Percentiles rank a stretch among this genome's conserved stretches.
These are phyloP conservation scores for Delichon dasypus DNA, from an alignment of 2,797 vertebrate species.

Conservation along the genomic window DNA sequence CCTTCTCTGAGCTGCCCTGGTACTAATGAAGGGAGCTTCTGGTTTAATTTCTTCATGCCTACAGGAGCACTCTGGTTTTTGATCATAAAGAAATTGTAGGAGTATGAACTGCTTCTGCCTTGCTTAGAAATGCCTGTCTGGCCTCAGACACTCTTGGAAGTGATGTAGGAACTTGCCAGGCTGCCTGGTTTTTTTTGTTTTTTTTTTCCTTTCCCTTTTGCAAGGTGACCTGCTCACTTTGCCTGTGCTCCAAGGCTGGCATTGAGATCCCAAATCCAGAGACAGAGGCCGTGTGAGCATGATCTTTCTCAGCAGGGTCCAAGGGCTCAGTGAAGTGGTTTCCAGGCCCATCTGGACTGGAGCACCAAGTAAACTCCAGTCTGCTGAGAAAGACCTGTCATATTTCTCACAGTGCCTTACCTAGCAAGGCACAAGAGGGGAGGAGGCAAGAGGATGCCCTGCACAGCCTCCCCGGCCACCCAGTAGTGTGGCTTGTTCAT, in stretches of 20 bases:
- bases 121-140: not conserved
- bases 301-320: not conserved
- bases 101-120: not conserved
- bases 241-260: not conserved
- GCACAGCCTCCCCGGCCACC: not conserved
- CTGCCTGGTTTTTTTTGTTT: not conserved
- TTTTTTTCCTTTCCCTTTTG: not conserved
- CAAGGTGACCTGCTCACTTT: not conserved
- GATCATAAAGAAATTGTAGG: not conserved
- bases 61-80: not conserved
- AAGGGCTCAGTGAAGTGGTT: not conserved
- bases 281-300: not conserved
- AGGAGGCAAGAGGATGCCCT: not conserved
- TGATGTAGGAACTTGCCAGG: not conserved
- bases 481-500: not conserved
- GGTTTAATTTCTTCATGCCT: not conserved
- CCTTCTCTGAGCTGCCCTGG: not conserved
- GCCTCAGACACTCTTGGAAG: not conserved
- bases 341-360: not conserved
- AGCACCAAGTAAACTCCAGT: not conserved
- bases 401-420: not conserved
- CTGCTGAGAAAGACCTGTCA: not conserved
- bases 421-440: not conserved
- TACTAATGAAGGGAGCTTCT: not conserved
- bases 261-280: not conserved